Evolutionary conservation across 2,113 vertebrate species (phyloP).

Genomic region (Chunga burmeisteri): DNA sequence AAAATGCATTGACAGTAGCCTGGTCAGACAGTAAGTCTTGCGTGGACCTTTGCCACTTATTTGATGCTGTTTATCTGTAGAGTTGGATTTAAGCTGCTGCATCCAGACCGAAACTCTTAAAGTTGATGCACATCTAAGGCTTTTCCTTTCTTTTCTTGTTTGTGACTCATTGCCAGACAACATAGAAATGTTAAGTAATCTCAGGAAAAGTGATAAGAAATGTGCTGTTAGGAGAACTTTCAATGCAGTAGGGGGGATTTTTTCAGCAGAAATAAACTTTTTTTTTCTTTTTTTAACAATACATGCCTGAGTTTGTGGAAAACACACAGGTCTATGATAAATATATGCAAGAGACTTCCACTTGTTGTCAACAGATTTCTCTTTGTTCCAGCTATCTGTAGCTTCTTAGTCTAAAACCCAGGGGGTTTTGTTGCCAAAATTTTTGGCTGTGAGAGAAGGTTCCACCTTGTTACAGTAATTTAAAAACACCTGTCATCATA

Average conservation of each 20-base stretch:
- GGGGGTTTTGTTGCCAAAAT: constrained; percentile 23
- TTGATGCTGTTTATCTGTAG: background rate
- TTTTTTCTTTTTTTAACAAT: background rate
- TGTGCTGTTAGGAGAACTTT: background rate
- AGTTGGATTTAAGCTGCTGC: background rate
- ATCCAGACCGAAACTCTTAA: background rate
- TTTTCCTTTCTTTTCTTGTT: background rate
- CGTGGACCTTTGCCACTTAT: background rate
- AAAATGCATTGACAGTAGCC: background rate
- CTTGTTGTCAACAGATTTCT: constrained; percentile 29
- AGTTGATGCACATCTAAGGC: background rate
- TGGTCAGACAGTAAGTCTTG: background rate
- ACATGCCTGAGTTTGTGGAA: background rate
- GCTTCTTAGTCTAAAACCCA: constrained; percentile 12
- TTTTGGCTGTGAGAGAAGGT: constrained; percentile 23
- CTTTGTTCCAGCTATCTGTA: constrained; percentile 37
- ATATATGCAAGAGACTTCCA: background rate
- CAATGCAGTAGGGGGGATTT: background rate
- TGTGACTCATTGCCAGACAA: background rate
- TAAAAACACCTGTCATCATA: constrained; percentile 59
- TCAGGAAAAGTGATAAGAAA: background rate
- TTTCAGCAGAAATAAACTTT: background rate
- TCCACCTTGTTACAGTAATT: constrained; percentile 55
- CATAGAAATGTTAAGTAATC: background rate
- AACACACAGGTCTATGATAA: background rate